Evolutionary conservation across 2,888 invertebrate genomes (phyloP).

Genomic region (Ommatoiulus sabulosus): DNA sequence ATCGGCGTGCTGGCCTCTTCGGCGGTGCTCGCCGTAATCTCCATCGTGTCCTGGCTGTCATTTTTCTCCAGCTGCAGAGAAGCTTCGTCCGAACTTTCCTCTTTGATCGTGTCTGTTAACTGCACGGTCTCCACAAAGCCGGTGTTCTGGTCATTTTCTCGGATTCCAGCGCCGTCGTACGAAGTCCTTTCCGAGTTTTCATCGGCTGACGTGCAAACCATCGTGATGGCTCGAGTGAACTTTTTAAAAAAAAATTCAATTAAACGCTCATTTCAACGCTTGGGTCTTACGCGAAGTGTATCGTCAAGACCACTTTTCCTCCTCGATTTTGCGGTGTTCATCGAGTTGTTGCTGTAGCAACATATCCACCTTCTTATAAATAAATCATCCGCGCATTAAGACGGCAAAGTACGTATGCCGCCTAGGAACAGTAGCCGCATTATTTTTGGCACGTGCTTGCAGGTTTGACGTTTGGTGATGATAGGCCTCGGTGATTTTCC

Average conservation of each 20-base stretch:
- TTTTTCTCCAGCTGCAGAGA: neutral
- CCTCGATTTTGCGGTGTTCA: neutral
- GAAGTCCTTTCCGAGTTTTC: conserved; percentile 37
- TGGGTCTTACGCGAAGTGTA: neutral
- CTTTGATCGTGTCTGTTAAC: neutral
- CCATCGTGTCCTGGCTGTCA: neutral
- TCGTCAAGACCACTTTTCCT: conserved; percentile 10
- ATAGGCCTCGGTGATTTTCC: neutral
- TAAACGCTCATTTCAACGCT: neutral
- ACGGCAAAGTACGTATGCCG: neutral
- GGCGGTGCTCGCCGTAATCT: neutral
- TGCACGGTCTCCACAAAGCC: neutral
- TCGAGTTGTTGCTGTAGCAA: conserved; percentile 37
- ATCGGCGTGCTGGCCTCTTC: conserved; percentile 25
- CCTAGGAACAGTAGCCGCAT: neutral
- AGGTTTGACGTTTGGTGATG: conserved; percentile 15
- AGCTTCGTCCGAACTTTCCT: conserved; percentile 9
- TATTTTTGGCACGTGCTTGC: conserved; percentile 24
- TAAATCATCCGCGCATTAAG: neutral
- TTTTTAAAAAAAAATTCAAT: neutral
- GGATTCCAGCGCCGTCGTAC: neutral
- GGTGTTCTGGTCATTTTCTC: neutral
- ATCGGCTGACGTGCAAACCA: conserved; percentile 33
- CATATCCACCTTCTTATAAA: neutral
- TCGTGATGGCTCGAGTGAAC: neutral